phyloP scores from a whole-genome alignment of 2,888 invertebrate species.

The Syrphus vitripennis region DNA sequence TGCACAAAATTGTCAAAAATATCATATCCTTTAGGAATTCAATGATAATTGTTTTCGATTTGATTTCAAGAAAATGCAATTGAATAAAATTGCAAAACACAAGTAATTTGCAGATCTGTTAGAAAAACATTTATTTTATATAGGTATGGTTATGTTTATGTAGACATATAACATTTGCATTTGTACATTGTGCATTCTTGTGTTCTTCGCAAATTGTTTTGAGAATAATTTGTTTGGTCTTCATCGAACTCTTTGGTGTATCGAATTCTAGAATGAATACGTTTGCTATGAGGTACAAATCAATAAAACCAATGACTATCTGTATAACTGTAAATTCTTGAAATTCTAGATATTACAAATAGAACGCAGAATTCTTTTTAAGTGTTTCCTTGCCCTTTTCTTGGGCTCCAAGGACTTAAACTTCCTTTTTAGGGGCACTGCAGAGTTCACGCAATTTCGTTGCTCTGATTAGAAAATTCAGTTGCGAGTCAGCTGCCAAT shows the following conservation, averaged over 20 bases:
- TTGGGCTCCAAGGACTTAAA: too few relatives aligned
- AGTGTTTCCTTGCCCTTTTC: too few relatives aligned
- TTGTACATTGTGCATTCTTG: background rate
- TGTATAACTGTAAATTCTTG: too few relatives aligned
- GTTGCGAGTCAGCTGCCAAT: too few relatives aligned
- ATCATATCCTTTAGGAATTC: constrained; percentile 34
- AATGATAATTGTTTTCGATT: constrained; percentile 64
- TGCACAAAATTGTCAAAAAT: constrained; percentile 31
- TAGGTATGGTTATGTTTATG: too few relatives aligned
- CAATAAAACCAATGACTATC: background rate
- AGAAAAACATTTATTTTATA: too few relatives aligned
- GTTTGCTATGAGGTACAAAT: background rate
- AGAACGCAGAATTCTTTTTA: too few relatives aligned
- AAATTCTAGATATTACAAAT: too few relatives aligned
- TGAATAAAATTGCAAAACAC: constrained; percentile 46
- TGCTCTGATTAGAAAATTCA: too few relatives aligned
- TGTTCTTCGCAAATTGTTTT: background rate
- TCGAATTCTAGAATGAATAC: background rate
- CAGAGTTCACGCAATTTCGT: too few relatives aligned
- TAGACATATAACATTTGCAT: background rate
- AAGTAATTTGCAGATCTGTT: constrained; percentile 24
- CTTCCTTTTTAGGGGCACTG: too few relatives aligned
- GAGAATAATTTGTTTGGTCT: background rate
- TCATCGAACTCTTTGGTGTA: background rate
- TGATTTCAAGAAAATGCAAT: constrained; percentile 44